These are phyloP conservation scores for Euglossa dilemma DNA, from an alignment of 1,140 invertebrate genomes.

Conservation along the genomic window DNA sequence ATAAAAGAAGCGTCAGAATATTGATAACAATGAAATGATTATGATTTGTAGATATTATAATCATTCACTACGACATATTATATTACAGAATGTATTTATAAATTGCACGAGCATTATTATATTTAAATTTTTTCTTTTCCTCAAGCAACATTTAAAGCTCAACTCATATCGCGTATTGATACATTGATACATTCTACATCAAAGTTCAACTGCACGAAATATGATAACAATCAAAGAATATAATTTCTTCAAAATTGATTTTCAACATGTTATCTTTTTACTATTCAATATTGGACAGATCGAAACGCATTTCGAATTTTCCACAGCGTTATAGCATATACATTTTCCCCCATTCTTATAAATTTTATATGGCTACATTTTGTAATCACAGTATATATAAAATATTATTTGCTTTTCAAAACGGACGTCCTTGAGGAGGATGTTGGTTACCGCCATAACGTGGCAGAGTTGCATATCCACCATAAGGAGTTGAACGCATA, in stretches of 20 bases:
- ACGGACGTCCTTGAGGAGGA: constrained; percentile 77
- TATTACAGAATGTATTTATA: constrained; percentile 67
- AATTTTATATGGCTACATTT: constrained; percentile 16
- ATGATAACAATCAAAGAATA: constrained; percentile 46
- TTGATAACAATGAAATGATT: not conserved
- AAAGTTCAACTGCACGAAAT: constrained; percentile 35
- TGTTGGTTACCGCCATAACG: constrained; percentile 78
- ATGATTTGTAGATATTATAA: constrained; percentile 10
- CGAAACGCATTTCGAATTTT: constrained; percentile 8
- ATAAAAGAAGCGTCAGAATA: not conserved
- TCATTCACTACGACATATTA: constrained; percentile 26
- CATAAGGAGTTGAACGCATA: constrained; percentile 67
- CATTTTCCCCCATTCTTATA: not conserved
- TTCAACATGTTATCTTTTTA: not conserved
- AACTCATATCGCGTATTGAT: constrained; percentile 42
- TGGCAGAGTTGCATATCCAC: constrained; percentile 80
- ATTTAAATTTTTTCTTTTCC: constrained; percentile 13
- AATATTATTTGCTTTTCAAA: constrained; percentile 49
- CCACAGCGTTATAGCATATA: constrained; percentile 20
- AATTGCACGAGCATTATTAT: constrained; percentile 27
- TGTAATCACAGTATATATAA: constrained; percentile 41
- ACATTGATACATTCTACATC: constrained; percentile 42
- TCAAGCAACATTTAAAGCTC: constrained; percentile 53
- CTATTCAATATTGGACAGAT: constrained; percentile 1
- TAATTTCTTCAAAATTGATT: constrained; percentile 18